These are phyloP conservation scores for Caenorhabditis sp. DNA, from an alignment of 2,888 invertebrate genomes.

Conservation along the genomic window DNA sequence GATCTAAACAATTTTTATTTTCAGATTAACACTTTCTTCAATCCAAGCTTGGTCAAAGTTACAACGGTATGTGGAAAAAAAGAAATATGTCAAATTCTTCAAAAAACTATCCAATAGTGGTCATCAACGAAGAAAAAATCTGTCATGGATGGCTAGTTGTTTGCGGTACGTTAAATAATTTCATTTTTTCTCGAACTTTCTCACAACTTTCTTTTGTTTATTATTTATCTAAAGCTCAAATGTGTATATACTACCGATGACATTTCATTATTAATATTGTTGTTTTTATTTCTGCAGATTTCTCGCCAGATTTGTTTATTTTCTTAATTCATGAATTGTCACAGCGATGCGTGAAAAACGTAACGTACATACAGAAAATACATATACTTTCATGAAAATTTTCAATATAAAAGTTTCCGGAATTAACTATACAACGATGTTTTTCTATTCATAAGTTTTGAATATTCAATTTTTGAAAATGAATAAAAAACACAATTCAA, in stretches of 20 bases:
- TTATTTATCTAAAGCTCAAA: neutral
- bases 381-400: neutral
- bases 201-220: neutral
- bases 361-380: neutral
- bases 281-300: neutral
- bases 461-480: neutral
- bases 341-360: neutral
- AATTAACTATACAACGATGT: neutral
- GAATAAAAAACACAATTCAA: neutral
- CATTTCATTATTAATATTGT: neutral
- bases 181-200: neutral
- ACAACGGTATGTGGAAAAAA: neutral
- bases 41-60: too few species aligned
- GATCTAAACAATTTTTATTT: too few species aligned
- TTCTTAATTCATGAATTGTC: too few species aligned
- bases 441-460: neutral
- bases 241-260: neutral
- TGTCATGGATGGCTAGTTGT: conserved; percentile 45
- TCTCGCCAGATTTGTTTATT: neutral
- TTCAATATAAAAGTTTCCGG: neutral
- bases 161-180: conserved; percentile 37
- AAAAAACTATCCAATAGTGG: conserved; percentile 14
- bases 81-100: neutral
- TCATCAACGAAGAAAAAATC: conserved; percentile 32
- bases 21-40: too few species aligned